Conservation (phyloP, 2,888 invertebrate genomes). For the Venustoraphidia nigricollis region DNA sequence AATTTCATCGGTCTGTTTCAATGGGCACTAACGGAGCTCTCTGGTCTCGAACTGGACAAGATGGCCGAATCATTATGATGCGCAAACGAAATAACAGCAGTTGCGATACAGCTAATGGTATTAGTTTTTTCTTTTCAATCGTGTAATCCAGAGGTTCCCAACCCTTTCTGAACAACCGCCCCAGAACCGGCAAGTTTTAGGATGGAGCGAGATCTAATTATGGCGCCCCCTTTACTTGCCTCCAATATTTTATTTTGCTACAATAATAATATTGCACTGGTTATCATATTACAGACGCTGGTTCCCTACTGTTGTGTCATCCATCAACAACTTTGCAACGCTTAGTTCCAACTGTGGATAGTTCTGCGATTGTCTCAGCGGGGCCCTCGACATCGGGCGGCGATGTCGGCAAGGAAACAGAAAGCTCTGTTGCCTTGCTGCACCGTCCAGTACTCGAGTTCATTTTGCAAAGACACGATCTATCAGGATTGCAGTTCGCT, state of each 20-base stretch:
- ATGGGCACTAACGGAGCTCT: constrained; percentile 59
- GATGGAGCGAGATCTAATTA: no score
- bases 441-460: constrained; percentile 78
- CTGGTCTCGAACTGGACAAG: constrained; percentile 39
- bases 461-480: constrained; percentile 69
- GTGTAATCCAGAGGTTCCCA: no score
- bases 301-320: constrained; percentile 70
- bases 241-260: no score
- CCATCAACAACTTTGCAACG: constrained; percentile 78
- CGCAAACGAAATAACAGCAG: constrained; percentile 55
- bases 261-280: no score
- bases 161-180: no score
- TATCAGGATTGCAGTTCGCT: constrained; percentile 66
- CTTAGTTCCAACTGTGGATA: constrained; percentile 51
- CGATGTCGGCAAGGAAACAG: constrained; percentile 17
- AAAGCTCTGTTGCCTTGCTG: constrained; percentile 40
- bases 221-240: no score
- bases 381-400: constrained; percentile 20
- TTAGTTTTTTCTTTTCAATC: constrained; percentile 11
- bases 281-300: constrained; percentile 38
- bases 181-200: no score
- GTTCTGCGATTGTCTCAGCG: constrained; percentile 32
- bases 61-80: constrained; percentile 41
- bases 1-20: constrained; percentile 74
- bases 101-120: constrained; percentile 41